Conservation (phyloP, 1,140 invertebrate species). For the Meloidogyne floridensis region DNA sequence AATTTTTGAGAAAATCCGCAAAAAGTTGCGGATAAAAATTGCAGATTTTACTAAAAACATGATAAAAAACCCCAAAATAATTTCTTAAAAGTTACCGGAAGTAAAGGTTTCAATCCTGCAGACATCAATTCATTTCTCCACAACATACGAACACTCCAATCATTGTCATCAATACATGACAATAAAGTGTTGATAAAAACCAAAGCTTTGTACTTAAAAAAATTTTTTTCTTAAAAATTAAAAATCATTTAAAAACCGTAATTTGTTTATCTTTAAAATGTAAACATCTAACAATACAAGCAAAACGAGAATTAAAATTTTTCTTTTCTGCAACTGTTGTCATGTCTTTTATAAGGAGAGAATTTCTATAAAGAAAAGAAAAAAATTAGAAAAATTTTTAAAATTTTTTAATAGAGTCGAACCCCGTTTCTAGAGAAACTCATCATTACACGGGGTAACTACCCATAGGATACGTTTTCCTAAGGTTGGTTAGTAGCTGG, state of each 20-base stretch:
- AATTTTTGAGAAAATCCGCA: not conserved
- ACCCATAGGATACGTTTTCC: too few relatives aligned
- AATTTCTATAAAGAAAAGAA: conserved; percentile 35
- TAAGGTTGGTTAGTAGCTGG: too few relatives aligned
- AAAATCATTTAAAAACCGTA: conserved; percentile 28
- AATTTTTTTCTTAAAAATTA: conserved; percentile 14
- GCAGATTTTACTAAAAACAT: not conserved
- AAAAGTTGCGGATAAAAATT: not conserved
- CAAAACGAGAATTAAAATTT: conserved; percentile 35
- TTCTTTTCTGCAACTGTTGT: conserved; percentile 36
- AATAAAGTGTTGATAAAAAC: conserved; percentile 38
- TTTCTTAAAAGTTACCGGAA: conserved; percentile 38
- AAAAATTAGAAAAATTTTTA: not conserved
- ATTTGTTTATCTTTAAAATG: conserved; percentile 29
- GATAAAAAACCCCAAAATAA: not conserved
- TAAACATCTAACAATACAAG: conserved; percentile 42
- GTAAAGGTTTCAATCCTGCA: conserved; percentile 32
- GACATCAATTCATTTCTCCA: conserved; percentile 43
- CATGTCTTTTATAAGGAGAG: conserved; percentile 36
- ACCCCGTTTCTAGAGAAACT: too few relatives aligned
- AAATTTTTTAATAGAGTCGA: not conserved
- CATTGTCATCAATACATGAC: conserved; percentile 36
- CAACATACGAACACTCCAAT: conserved; percentile 47
- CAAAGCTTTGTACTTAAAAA: conserved; percentile 36
- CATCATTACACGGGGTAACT: too few relatives aligned